phyloP scores from a whole-genome alignment of 2,888 invertebrate genomes.

The Hirtodrosophila cameraria region DNA sequence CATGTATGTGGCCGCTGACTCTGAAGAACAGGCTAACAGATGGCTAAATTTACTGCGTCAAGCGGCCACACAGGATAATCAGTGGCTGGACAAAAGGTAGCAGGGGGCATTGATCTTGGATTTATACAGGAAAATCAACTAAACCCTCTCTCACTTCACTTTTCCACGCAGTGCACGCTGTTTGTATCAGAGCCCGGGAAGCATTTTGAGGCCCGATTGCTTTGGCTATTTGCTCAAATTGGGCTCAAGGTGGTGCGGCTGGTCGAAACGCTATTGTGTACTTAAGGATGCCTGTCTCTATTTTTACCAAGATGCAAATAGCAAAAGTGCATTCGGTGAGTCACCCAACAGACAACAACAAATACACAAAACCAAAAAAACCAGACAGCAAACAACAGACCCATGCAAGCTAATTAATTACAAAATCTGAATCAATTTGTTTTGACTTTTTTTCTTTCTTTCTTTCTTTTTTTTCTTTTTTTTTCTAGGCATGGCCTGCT shows the following conservation, averaged over 20 bases:
- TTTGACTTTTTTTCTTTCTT: slow-evolving; percentile 17
- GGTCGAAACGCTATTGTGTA: slow-evolving; percentile 96
- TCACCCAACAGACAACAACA: slow-evolving; percentile 24
- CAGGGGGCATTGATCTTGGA: slow-evolving; percentile 24
- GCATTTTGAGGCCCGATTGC: slow-evolving; percentile 93
- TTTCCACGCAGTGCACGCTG: slow-evolving; percentile 87
- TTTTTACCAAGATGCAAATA: slow-evolving; percentile 95
- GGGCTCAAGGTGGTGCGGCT: slow-evolving; percentile 93
- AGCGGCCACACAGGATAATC: slow-evolving; percentile 89
- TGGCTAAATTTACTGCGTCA: slow-evolving; percentile 92
- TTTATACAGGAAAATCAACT: background rate
- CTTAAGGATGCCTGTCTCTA: slow-evolving; percentile 97
- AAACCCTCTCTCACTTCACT: slow-evolving; percentile 2
- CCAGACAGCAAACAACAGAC: slow-evolving; percentile 17
- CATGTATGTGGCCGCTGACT: slow-evolving; percentile 92
- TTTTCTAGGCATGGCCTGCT: slow-evolving; percentile 92
- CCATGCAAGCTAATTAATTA: slow-evolving; percentile 59
- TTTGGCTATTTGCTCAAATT: slow-evolving; percentile 96
- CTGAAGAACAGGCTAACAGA: slow-evolving; percentile 88
- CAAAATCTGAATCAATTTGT: slow-evolving; percentile 35
- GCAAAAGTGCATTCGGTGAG: slow-evolving; percentile 93
- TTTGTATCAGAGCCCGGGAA: slow-evolving; percentile 91
- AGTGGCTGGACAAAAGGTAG: slow-evolving; percentile 87
- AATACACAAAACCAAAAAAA: background rate
- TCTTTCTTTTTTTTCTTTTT: slow-evolving; percentile 22